Conservation (phyloP, 2,113 vertebrate species). For the Nyctereutes procyonoides region DNA sequence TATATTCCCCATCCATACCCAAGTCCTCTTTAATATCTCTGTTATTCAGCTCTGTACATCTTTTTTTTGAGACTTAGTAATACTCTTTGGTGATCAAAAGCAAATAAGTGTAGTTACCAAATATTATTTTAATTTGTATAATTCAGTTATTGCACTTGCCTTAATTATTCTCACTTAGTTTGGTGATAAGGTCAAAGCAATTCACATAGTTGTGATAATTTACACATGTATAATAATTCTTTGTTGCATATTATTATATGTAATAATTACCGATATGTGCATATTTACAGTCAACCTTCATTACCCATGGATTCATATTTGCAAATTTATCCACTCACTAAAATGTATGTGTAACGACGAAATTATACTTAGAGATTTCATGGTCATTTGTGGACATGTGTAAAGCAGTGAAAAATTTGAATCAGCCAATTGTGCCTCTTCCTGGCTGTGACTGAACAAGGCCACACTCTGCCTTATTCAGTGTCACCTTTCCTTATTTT, state of each 20-base stretch:
- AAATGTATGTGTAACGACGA: neutral
- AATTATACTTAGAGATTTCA: neutral
- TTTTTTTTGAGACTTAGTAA: neutral
- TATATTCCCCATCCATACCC: neutral
- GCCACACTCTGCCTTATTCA: neutral
- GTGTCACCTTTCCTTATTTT: neutral
- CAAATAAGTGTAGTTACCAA: neutral
- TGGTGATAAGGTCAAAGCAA: neutral
- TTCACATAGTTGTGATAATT: neutral
- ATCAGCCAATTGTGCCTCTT: neutral
- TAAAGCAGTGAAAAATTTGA: neutral
- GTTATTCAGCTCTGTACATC: neutral
- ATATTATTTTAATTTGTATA: neutral
- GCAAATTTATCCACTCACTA: neutral
- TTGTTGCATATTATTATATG: neutral
- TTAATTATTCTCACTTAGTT: conserved; percentile 12
- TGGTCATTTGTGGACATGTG: neutral
- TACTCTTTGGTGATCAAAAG: neutral
- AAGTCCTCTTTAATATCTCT: neutral
- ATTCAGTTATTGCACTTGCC: neutral
- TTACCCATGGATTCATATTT: neutral
- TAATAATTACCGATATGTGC: neutral
- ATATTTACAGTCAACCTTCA: neutral
- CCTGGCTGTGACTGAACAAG: neutral
- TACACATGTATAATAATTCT: neutral